Percentiles rank a stretch among this genome's conserved stretches.
Evolutionary conservation across 53 echinoderm and acorn worm genomes (phyloP).

Genomic region (Crossaster papposus): DNA sequence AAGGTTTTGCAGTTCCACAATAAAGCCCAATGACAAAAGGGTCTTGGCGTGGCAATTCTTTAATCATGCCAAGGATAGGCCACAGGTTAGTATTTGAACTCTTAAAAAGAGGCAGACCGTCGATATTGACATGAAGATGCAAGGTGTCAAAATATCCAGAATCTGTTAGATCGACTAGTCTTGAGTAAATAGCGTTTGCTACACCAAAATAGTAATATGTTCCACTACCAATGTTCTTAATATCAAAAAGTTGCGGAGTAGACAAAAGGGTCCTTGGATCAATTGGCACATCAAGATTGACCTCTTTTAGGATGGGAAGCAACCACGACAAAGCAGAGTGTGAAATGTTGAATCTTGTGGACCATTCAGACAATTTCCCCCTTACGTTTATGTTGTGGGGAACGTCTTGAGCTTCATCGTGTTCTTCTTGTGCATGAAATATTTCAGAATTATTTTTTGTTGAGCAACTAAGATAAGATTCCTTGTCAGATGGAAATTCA

Average conservation of each 20-base stretch:
- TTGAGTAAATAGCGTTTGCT: not conserved
- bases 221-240: not conserved
- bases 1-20: not conserved
- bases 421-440: too few relatives aligned
- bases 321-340: not conserved
- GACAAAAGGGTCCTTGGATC: not conserved
- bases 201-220: not conserved
- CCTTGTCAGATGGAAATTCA: too few relatives aligned
- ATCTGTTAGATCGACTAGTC: not conserved
- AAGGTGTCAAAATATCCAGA: not conserved
- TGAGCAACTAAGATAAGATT: too few relatives aligned
- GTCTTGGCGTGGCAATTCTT: not conserved
- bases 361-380: not conserved
- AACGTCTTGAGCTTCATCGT: too few relatives aligned
- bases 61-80: conserved; percentile 8
- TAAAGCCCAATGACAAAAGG: conserved; percentile 16
- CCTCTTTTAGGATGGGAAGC: not conserved
- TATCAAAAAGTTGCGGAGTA: not conserved
- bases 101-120: too few relatives aligned
- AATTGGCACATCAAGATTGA: not conserved
- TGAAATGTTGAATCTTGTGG: not conserved
- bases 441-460: too few relatives aligned
- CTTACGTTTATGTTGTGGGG: not conserved
- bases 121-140: conserved; percentile 8
- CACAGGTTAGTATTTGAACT: not conserved